Evolutionary conservation across 2,113 vertebrate genomes (phyloP).

Genomic region (Phyllostomus hastatus): DNA sequence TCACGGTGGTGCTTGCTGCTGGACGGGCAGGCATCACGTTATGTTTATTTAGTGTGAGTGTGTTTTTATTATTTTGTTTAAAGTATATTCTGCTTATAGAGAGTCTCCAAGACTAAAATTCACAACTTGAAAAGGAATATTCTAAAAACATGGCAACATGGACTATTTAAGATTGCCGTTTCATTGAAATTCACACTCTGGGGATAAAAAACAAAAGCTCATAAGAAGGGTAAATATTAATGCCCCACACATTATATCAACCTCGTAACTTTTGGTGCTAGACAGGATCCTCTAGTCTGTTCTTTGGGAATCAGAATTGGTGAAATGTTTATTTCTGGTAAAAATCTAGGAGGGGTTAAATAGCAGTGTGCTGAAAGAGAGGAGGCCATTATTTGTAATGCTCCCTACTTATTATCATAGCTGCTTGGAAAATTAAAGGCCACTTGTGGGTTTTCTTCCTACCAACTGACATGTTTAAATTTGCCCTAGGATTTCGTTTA

Average conservation of each 20-base stretch:
- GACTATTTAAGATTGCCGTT: constrained; percentile 55
- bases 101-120: constrained; percentile 75
- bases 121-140: constrained; percentile 77
- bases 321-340: constrained; percentile 36
- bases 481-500: constrained; percentile 19
- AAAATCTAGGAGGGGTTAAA: constrained; percentile 43
- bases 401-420: constrained; percentile 35
- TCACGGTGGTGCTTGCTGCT: constrained; percentile 81
- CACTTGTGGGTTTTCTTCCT: constrained; percentile 2
- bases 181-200: constrained; percentile 62
- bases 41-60: constrained; percentile 58
- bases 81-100: constrained; percentile 71
- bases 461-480: constrained; percentile 44
- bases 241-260: not conserved
- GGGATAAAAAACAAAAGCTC: not conserved
- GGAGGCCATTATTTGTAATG: constrained; percentile 53
- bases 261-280: constrained; percentile 70
- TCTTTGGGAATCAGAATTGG: not conserved
- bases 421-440: constrained; percentile 50
- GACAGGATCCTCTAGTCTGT: not conserved
- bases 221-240: not conserved
- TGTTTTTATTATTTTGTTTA: constrained; percentile 43
- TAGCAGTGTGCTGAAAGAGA: constrained; percentile 61
- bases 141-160: constrained; percentile 49
- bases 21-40: constrained; percentile 80